Base-by-base conservation (phyloP, 2,113 vertebrate genomes). In the Alosa alosa region DNA sequence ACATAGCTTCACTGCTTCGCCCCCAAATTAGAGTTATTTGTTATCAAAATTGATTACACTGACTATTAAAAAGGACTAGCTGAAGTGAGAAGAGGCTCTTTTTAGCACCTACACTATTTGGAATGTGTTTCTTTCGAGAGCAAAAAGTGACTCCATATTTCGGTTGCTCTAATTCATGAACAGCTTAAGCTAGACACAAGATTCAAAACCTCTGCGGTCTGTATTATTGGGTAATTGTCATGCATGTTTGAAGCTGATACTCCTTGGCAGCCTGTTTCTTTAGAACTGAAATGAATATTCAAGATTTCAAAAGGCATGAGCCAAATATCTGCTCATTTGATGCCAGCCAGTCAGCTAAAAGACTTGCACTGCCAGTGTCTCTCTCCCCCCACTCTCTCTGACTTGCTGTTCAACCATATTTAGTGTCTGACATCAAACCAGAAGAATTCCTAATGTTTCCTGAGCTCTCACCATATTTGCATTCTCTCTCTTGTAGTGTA, bases 401-500 rank as follows among this genome's bases (percentile, higher is more conserved):
- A 72, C 64, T 36, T 31, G 7, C 64, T 72, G 25, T 72, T 31
- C 8, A 36, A 36, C 55, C 15, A 68, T 72, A 72, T 72, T 72
- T 57, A 8, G 39, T 20, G 55, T 60, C 55, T 60, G 18, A 15
- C 44, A 5, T 11, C 6, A n/a, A 31, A 0, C 1, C 25, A 72
- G 31, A 72, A n/a, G 41, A 0, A n/a, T 50, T 15, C 46, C 50
- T 22, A 44, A 68, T 83, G 60, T 50, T 5, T 64, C 17, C 64
- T 57, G 4, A 45, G 3, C 84, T 25, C 10, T 82, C 39, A 22
- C 64, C 25, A 36, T 36, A 31, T 4, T 57, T 2, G 45, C 7
- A 13, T 87, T 52, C 6, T 13, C 31, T 94, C 86, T 75, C 87
- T 94, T 96, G 93, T 91, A 99, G 98, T 99, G 64, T 99, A 99